Percentiles rank a stretch among this genome's conserved stretches.
Conservation (phyloP, 2,888 invertebrate species). For the Gasteruption jaculator region DNA sequence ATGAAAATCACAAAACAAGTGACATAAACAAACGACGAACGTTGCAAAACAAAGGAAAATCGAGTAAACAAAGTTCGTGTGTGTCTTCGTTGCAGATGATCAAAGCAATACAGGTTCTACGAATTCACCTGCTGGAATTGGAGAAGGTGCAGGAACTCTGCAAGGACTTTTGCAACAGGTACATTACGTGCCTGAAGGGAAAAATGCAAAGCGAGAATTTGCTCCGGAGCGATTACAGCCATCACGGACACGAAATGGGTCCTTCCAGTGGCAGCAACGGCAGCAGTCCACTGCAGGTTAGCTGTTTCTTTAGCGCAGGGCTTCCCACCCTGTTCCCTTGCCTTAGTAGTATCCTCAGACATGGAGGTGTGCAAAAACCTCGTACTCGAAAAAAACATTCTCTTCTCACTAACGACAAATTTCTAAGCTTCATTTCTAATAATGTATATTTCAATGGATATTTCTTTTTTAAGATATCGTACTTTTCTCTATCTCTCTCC, state of each 20-base stretch:
- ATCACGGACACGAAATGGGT: constrained; percentile 49
- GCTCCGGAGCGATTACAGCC: constrained; percentile 73
- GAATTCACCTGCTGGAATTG: constrained; percentile 87
- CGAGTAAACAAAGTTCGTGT: not conserved
- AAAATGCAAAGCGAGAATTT: constrained; percentile 88
- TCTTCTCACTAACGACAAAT: too few relatives aligned
- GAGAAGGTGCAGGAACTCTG: constrained; percentile 94
- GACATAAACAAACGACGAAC: constrained; percentile 11
- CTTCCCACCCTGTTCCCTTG: constrained; percentile 36
- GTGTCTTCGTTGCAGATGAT: constrained; percentile 62
- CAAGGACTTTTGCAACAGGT: constrained; percentile 90
- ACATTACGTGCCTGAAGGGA: constrained; percentile 85
- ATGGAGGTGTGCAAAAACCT: constrained; percentile 38
- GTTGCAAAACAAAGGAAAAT: constrained; percentile 1
- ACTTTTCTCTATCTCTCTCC: too few relatives aligned
- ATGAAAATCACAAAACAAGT: not conserved
- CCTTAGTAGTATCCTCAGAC: constrained; percentile 47
- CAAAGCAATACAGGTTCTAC: constrained; percentile 82
- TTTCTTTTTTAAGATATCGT: too few relatives aligned
- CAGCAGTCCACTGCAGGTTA: constrained; percentile 51
- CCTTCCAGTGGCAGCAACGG: constrained; percentile 49
- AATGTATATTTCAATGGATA: too few relatives aligned
- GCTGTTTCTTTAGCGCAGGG: constrained; percentile 32
- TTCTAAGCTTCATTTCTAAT: too few relatives aligned
- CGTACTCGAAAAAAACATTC: constrained; percentile 7